Evolutionary conservation across 2,797 vertebrate species (phyloP).

Genomic region (Erpetoichthys calabaricus): DNA sequence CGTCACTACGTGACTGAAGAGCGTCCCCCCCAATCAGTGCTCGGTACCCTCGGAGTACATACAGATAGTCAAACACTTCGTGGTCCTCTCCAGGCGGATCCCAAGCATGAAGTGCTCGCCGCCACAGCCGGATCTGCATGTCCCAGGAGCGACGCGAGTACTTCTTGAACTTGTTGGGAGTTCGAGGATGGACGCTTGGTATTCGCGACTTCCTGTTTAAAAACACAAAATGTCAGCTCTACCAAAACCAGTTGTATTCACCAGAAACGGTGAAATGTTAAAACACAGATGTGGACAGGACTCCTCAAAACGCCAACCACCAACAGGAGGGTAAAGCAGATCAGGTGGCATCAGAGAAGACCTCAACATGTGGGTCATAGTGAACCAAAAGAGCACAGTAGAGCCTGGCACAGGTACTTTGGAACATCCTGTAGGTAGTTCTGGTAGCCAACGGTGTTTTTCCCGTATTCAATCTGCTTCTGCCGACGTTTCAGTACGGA

Average conservation of each 20-base stretch:
- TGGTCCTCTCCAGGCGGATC: constrained; percentile 38
- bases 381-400: no score
- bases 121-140: constrained; percentile 70
- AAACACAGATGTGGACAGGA: neutral
- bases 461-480: constrained; percentile 74
- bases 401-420: constrained; percentile 31
- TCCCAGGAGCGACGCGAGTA: constrained; percentile 72
- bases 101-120: constrained; percentile 64
- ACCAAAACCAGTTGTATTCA: no score
- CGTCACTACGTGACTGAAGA: constrained; percentile 27
- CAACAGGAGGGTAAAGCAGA: no score
- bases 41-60: constrained; percentile 12
- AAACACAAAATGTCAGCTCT: neutral
- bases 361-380: no score
- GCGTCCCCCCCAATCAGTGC: constrained; percentile 9
- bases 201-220: constrained; percentile 43
- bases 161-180: constrained; percentile 67
- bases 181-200: constrained; percentile 61
- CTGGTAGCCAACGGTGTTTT: constrained; percentile 65
- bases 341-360: no score
- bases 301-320: neutral
- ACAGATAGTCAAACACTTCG: neutral
- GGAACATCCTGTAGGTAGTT: constrained; percentile 63
- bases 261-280: no score
- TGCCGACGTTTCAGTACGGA: constrained; percentile 51